Conservation (phyloP, 2,888 invertebrate genomes). For the Nezara viridula region DNA sequence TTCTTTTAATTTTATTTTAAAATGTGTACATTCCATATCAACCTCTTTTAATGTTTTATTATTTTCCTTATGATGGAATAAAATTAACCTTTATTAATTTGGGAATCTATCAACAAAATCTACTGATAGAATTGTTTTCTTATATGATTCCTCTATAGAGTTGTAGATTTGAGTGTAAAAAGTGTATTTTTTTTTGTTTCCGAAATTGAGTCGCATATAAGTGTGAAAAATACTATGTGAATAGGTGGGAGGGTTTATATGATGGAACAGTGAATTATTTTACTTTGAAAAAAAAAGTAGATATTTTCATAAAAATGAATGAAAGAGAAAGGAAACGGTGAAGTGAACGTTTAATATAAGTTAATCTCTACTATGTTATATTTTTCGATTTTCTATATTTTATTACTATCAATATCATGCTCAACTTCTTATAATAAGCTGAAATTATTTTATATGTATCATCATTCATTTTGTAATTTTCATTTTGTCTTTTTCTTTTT, state of each 20-base stretch:
- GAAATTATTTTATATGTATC: background rate
- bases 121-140: background rate
- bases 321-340: background rate
- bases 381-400: constrained; percentile 47
- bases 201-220: background rate
- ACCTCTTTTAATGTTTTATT: no score
- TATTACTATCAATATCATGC: constrained; percentile 42
- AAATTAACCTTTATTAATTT: background rate
- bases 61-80: no score
- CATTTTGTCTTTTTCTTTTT: constrained; percentile 6
- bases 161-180: background rate
- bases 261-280: background rate
- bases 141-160: background rate
- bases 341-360: background rate
- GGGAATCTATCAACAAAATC: background rate
- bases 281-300: background rate
- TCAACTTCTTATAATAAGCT: constrained; percentile 46
- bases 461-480: background rate
- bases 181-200: background rate
- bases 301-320: constrained; percentile 37
- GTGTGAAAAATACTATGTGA: background rate
- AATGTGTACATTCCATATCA: no score
- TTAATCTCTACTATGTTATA: constrained; percentile 41
- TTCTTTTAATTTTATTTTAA: no score
- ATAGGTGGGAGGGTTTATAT: constrained; percentile 19